These are phyloP conservation scores for Pollenia griseotomentosa DNA, from an alignment of 2,888 invertebrate species.

Conservation along the genomic window DNA sequence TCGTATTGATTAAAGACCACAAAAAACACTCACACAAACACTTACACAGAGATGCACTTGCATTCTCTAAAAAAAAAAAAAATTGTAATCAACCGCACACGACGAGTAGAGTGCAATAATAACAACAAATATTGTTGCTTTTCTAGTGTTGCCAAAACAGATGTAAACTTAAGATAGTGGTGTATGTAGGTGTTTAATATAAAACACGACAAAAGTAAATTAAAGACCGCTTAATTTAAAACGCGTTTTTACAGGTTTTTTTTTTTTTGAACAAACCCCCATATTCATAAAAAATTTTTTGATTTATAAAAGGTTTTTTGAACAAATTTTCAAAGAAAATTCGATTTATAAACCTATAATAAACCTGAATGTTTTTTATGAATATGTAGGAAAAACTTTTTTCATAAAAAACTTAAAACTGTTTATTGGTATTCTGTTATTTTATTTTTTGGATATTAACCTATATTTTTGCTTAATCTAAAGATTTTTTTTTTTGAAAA, in stretches of 20 bases:
- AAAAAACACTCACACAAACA: not conserved
- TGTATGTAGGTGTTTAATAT: slow-evolving; percentile 61
- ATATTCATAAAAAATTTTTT: no score
- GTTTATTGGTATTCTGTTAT: not conserved
- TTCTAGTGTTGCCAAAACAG: slow-evolving; percentile 62
- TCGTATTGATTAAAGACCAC: not conserved
- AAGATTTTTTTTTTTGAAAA: slow-evolving; percentile 8
- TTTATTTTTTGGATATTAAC: not conserved
- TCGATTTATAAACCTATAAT: no score
- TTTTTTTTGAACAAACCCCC: no score
- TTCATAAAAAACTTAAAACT: not conserved
- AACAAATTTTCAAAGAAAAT: no score
- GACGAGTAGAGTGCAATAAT: slow-evolving; percentile 69
- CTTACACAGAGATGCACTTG: slow-evolving; percentile 39
- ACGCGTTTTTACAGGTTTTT: not conserved
- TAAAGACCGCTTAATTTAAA: not conserved
- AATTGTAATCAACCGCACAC: slow-evolving; percentile 71
- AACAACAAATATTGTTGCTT: slow-evolving; percentile 46
- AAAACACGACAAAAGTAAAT: not conserved
- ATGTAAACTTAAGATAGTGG: slow-evolving; percentile 57
- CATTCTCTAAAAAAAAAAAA: slow-evolving; percentile 27
- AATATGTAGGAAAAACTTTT: not conserved
- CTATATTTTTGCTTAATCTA: slow-evolving; percentile 24
- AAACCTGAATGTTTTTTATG: no score
- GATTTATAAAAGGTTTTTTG: no score